A percentile compares a stretch with the other conserved stretches of the same genome.
These are phyloP conservation scores for Peromyscus nudipes DNA, from an alignment of 2,797 vertebrate genomes.

Conservation along the genomic window DNA sequence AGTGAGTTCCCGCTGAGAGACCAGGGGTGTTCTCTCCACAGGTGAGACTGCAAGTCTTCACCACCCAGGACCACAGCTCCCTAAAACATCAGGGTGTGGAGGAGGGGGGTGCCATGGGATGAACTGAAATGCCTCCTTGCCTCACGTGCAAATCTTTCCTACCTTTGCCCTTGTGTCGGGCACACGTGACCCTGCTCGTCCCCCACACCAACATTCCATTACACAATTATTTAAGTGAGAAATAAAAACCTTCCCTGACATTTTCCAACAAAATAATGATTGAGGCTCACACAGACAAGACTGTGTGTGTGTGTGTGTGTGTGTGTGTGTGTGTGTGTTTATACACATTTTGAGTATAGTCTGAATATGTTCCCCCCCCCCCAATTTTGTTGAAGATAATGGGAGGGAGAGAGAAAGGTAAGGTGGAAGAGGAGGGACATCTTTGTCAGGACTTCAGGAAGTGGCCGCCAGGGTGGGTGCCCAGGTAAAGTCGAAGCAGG, in stretches of 20 bases:
- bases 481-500: background rate
- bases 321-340: background rate
- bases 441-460: background rate
- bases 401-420: background rate
- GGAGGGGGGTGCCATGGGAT: rapidly evolving
- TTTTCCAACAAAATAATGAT: background rate
- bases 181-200: rapidly evolving
- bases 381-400: background rate
- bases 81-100: rapidly evolving
- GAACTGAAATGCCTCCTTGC: rapidly evolving
- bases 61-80: rapidly evolving
- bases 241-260: background rate
- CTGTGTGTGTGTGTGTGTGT: background rate
- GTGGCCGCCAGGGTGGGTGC: rapidly evolving
- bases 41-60: background rate
- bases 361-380: background rate
- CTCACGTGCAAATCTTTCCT: background rate
- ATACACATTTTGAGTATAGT: background rate
- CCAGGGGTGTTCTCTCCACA: background rate
- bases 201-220: background rate
- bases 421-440: background rate
- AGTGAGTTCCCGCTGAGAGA: background rate
- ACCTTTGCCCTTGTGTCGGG: rapidly evolving
- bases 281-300: background rate
- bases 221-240: background rate